These are phyloP conservation scores for Falco punctatus DNA, from an alignment of 2,113 vertebrate species.

Conservation along the genomic window DNA sequence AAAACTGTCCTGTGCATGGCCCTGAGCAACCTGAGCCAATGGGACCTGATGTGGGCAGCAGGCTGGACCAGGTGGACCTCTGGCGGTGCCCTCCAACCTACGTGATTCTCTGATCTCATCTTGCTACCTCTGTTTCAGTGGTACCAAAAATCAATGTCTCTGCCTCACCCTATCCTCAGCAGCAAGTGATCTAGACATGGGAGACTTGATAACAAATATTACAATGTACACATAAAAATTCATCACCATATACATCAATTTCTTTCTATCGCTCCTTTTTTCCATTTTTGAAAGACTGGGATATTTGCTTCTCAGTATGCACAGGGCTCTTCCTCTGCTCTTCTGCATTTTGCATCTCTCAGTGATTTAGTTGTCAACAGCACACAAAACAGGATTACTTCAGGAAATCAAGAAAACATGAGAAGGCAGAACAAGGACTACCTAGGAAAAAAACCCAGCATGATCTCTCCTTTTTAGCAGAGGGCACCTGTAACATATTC, in stretches of 20 bases:
- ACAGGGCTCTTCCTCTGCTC: not conserved
- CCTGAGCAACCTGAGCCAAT: not conserved
- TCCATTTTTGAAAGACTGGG: not conserved
- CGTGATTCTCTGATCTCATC: fast-evolving
- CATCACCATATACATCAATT: not conserved
- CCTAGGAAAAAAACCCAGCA: not conserved
- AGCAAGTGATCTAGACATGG: not conserved
- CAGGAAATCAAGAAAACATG: not conserved
- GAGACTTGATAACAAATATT: not conserved
- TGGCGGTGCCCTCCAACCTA: not conserved
- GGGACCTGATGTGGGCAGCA: not conserved
- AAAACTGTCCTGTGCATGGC: not conserved
- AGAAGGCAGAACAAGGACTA: not conserved
- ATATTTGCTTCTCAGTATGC: not conserved
- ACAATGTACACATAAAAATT: not conserved
- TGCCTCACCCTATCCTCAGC: not conserved
- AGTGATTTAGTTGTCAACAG: not conserved
- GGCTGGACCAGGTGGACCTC: not conserved
- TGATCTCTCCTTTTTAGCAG: not conserved
- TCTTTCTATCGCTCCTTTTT: not conserved
- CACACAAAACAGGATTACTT: not conserved
- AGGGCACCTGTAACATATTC: not conserved
- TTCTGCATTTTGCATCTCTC: not conserved
- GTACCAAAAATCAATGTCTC: not conserved
- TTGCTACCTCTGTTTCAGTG: not conserved